A percentile compares a stretch with the other conserved stretches of the same genome.
These are phyloP conservation scores for Macropodus opercularis DNA, from an alignment of 2,797 vertebrate species.

Conservation along the genomic window DNA sequence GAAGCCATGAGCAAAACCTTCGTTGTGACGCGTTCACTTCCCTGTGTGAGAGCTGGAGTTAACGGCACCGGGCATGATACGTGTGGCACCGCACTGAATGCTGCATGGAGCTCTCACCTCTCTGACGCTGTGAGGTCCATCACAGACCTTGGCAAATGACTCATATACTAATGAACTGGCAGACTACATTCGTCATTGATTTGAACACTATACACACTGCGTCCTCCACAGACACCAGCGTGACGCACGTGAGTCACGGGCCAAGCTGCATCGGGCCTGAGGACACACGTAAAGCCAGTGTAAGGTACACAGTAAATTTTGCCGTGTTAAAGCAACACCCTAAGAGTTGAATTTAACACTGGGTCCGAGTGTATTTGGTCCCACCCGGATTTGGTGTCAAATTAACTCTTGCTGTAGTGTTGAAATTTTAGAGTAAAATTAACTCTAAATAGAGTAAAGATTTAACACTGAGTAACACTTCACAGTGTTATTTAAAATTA, in stretches of 20 bases:
- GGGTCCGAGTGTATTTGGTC: too few species aligned
- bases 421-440: too few species aligned
- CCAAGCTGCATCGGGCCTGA: slow-evolving; percentile 24
- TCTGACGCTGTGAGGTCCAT: too few species aligned
- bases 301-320: too few species aligned
- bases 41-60: neutral
- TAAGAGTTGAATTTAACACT: too few species aligned
- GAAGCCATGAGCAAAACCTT: neutral
- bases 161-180: slow-evolving; percentile 40
- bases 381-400: too few species aligned
- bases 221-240: slow-evolving; percentile 26
- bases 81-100: neutral
- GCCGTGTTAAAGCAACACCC: too few species aligned
- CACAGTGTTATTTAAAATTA: too few species aligned
- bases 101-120: neutral
- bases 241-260: slow-evolving; percentile 57
- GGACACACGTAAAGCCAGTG: slow-evolving; percentile 31
- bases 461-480: too few species aligned
- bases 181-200: slow-evolving; percentile 24
- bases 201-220: slow-evolving; percentile 33
- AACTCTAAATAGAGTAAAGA: too few species aligned
- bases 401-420: too few species aligned
- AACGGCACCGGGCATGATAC: neutral
- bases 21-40: slow-evolving; percentile 2
- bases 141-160: slow-evolving; percentile 25